A percentile compares a stretch with the other conserved stretches of the same genome.
Evolutionary conservation across 2,888 invertebrate genomes (phyloP).

Genomic region (Nomada goodeniana): DNA sequence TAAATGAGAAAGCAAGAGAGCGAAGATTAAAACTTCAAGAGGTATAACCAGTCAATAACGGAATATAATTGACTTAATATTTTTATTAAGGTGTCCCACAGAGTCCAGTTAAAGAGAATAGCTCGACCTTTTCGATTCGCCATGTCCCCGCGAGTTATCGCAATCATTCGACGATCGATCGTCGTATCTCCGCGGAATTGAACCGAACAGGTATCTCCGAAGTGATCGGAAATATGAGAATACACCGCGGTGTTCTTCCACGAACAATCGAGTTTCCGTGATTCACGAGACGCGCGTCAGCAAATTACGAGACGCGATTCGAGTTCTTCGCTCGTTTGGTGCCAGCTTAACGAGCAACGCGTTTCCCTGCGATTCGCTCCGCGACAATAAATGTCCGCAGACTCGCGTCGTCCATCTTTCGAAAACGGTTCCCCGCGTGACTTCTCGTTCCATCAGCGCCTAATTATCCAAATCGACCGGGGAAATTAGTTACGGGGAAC

Average conservation of each 20-base stretch:
- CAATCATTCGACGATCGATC: too few species aligned
- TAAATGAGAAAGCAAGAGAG: too few species aligned
- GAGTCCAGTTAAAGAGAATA: too few species aligned
- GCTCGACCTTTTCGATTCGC: too few species aligned
- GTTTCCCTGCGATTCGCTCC: conserved; percentile 6
- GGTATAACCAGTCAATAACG: too few species aligned
- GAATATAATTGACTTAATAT: too few species aligned
- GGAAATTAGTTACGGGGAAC: too few species aligned
- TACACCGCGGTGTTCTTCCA: neutral
- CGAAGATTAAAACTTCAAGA: too few species aligned
- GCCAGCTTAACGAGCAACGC: conserved; percentile 8
- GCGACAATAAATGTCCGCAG: conserved; percentile 12
- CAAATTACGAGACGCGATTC: neutral
- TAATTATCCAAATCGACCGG: neutral
- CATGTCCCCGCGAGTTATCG: too few species aligned
- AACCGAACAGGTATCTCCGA: neutral
- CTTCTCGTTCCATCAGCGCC: neutral
- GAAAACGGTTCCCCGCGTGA: neutral
- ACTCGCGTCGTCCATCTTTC: neutral
- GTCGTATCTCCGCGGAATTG: too few species aligned
- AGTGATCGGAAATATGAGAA: neutral
- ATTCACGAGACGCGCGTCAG: neutral
- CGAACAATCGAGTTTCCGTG: conserved; percentile 1
- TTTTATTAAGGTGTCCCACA: too few species aligned
- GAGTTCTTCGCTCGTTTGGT: conserved; percentile 4